A percentile compares a stretch with the other conserved stretches of the same genome.
These are phyloP conservation scores for Baryphthengus martii DNA, from an alignment of 2,113 vertebrate genomes.

Conservation along the genomic window DNA sequence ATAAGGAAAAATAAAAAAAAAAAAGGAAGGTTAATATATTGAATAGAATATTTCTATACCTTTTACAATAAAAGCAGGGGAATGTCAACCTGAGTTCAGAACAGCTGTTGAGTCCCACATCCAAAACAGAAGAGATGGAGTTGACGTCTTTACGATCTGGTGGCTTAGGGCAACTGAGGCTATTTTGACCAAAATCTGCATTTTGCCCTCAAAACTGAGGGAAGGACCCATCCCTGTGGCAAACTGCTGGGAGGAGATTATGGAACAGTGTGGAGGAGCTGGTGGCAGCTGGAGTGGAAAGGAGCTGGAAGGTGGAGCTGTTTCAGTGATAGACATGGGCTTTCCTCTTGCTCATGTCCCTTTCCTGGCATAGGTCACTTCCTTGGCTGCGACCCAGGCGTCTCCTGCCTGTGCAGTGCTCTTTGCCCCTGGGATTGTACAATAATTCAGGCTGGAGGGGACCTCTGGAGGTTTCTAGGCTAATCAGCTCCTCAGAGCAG, in stretches of 20 bases:
- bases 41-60: neutral
- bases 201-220: neutral
- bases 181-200: neutral
- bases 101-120: neutral
- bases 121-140: neutral
- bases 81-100: neutral
- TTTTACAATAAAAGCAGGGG: neutral
- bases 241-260: neutral
- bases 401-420: neutral
- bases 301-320: neutral
- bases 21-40: neutral
- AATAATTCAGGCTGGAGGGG: neutral
- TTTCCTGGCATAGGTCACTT: neutral
- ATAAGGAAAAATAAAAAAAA: neutral
- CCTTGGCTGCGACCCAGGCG: neutral
- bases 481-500: neutral
- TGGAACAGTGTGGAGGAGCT: neutral
- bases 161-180: neutral
- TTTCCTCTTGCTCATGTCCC: slow-evolving; percentile 31
- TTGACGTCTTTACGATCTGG: neutral
- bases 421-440: neutral
- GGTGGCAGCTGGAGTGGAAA: neutral
- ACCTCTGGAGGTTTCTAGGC: neutral
- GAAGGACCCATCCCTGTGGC: neutral
- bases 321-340: neutral